Evolutionary conservation across 2,797 vertebrate species (phyloP).

Genomic region (Sardinella longiceps): DNA sequence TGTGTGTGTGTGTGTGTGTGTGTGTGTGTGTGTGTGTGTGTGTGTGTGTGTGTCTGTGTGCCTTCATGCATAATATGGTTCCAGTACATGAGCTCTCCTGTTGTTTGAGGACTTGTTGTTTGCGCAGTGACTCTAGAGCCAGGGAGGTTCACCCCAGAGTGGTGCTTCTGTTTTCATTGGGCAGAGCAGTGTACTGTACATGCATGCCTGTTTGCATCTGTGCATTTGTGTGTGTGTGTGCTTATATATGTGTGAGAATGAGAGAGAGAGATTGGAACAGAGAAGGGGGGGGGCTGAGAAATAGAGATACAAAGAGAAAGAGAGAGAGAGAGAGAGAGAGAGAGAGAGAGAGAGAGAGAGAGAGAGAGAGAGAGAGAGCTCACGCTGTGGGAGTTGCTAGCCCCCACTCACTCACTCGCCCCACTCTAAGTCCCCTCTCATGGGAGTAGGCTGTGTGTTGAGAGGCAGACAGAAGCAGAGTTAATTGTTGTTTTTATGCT

Average conservation of each 20-base stretch:
- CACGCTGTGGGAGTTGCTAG: slow-evolving; percentile 43
- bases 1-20: background rate
- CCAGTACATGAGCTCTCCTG: background rate
- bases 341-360: background rate
- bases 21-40: background rate
- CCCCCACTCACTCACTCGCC: slow-evolving; percentile 42
- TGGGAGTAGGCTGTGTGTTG: slow-evolving; percentile 44
- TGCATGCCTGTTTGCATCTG: background rate
- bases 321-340: background rate
- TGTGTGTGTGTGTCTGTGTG: slow-evolving; percentile 7
- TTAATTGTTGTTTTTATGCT: slow-evolving; percentile 78
- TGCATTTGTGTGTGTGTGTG: background rate
- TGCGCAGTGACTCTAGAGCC: slow-evolving; percentile 43
- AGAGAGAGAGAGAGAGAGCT: slow-evolving; percentile 38
- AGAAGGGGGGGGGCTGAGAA: background rate
- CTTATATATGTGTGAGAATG: background rate
- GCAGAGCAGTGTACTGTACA: background rate
- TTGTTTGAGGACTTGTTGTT: slow-evolving; percentile 50
- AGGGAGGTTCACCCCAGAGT: slow-evolving; percentile 33
- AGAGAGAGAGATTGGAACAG: background rate
- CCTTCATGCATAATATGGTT: background rate
- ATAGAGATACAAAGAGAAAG: background rate
- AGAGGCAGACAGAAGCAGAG: slow-evolving; percentile 58
- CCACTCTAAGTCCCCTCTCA: slow-evolving; percentile 43
- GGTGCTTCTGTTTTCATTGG: slow-evolving; percentile 2